These are phyloP conservation scores for Paralichthys olivaceus DNA, from an alignment of 2,113 vertebrate species.

Conservation along the genomic window DNA sequence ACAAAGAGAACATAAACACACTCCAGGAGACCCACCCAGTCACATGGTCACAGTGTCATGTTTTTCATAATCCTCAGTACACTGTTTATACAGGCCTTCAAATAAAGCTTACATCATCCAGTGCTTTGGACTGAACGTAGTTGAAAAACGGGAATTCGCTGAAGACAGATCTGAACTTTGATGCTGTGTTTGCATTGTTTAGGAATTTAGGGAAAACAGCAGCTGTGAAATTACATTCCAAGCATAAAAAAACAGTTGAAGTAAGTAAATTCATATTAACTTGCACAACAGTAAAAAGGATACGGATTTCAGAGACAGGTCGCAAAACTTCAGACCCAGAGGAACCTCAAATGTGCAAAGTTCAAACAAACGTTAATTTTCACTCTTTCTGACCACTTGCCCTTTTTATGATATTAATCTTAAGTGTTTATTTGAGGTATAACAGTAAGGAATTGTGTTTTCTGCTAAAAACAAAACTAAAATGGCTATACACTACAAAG, in stretches of 20 bases:
- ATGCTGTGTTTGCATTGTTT: conserved; percentile 82
- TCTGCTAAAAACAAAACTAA: not conserved
- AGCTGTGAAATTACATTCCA: conserved; percentile 11
- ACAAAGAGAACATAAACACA: conserved; percentile 30
- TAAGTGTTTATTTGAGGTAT: not conserved
- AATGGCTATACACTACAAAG: not conserved
- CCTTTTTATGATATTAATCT: not conserved
- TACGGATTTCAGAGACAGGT: conserved; percentile 96
- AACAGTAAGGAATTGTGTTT: not conserved
- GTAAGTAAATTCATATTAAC: not conserved
- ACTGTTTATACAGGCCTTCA: not conserved
- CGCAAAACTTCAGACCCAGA: conserved; percentile 82
- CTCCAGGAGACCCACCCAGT: not conserved
- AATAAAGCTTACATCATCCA: conserved; percentile 93
- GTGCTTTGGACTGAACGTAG: conserved; percentile 94
- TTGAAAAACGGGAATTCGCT: conserved; percentile 98
- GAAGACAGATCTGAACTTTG: conserved; percentile 93
- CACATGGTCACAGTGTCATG: not conserved
- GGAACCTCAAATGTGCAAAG: conserved; percentile 78
- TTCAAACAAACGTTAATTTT: conserved; percentile 10
- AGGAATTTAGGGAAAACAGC: conserved; percentile 70
- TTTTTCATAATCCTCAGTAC: not conserved
- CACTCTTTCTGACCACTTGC: not conserved
- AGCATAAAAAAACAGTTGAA: conserved; percentile 15
- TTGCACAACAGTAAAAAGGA: conserved; percentile 84